Base-by-base conservation (phyloP, 2,888 invertebrate genomes). In the Drosophila gaucha region DNA sequence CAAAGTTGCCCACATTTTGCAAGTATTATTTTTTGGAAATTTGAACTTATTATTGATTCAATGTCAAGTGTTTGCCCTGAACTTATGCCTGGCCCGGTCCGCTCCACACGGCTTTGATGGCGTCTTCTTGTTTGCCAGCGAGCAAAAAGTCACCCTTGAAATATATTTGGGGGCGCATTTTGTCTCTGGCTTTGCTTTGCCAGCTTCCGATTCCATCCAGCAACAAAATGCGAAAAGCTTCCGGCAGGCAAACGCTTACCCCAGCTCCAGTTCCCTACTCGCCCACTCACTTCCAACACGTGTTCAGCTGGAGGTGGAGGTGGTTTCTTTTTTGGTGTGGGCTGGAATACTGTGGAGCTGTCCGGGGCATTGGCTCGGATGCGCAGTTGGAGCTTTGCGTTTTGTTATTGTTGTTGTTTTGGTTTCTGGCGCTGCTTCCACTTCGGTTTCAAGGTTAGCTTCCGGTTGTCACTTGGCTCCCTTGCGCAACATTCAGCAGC, bases 41-140 rank as follows among this genome's bases (percentile, higher is more conserved):
- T 68, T 82, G 56, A 79, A 79, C 79, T 82, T 73, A 67, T 71
- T 84, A 86, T 86, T 80, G 88, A 88, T 86, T 83, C 75, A 80
- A 80, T 83, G 80, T 86, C 86, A 86, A 83, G 73, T 83, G 62
- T 67, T 78, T 74, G 68, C 68, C 68, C 69, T 77, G 63, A 74
- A 85, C 86, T 73, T 71, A 41, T 57, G 57, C 43, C 33, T 16
- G 20, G 12, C 16, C 35, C 31, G 6, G 30, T 44, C 26, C 43
- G n/a, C n/a, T 12, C 31, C 31, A n/a, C 30, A 10, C 31, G 3
- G 41, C n/a, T 22, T 49, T 14, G 16, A 9, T 36, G 44, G 9
- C 22, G 33, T 28, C 62, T 57, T 30, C 51, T 28, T 16, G 47
- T 24, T 20, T 26, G 36, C 12, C 38, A 39, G 16, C 9, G 18